These are phyloP conservation scores for Mareca penelope DNA, from an alignment of 2,797 vertebrate species.

Conservation along the genomic window DNA sequence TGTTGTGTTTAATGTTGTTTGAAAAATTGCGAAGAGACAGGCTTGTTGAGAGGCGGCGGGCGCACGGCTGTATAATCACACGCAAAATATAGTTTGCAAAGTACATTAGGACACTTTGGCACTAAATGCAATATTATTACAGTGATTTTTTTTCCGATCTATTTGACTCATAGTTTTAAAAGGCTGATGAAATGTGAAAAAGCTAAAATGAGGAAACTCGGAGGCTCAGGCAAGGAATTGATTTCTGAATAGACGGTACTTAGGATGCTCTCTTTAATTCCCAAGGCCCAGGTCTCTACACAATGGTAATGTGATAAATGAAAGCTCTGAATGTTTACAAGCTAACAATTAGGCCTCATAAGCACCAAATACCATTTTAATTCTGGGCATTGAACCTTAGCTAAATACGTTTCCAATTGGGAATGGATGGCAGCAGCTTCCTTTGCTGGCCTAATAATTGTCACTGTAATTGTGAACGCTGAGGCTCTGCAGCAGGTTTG, in stretches of 20 bases:
- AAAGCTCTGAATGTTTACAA: constrained; percentile 70
- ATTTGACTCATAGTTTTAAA: constrained; percentile 44
- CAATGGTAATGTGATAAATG: constrained; percentile 70
- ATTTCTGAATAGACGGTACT: constrained; percentile 45
- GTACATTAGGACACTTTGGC: constrained; percentile 24
- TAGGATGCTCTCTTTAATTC: constrained; percentile 51
- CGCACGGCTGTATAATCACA: background rate
- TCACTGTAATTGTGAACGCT: constrained; percentile 19
- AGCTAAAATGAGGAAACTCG: constrained; percentile 2
- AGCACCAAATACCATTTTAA: constrained; percentile 72
- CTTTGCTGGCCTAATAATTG: constrained; percentile 60
- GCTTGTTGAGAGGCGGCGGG: background rate
- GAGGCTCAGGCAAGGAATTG: constrained; percentile 35
- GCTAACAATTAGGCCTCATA: constrained; percentile 73
- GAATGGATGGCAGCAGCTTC: constrained; percentile 59
- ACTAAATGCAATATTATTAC: constrained; percentile 23
- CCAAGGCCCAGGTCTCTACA: constrained; percentile 42
- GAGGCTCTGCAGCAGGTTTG: constrained; percentile 33
- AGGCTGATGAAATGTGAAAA: constrained; percentile 46
- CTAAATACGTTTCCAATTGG: constrained; percentile 64
- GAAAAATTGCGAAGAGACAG: background rate
- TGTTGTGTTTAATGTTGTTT: constrained; percentile 42
- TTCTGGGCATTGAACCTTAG: constrained; percentile 72
- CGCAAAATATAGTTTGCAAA: constrained; percentile 25
- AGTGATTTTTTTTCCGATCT: background rate